Evolutionary conservation across 1,140 invertebrate species (phyloP).

Genomic region (Drosophila lacteicornis): DNA sequence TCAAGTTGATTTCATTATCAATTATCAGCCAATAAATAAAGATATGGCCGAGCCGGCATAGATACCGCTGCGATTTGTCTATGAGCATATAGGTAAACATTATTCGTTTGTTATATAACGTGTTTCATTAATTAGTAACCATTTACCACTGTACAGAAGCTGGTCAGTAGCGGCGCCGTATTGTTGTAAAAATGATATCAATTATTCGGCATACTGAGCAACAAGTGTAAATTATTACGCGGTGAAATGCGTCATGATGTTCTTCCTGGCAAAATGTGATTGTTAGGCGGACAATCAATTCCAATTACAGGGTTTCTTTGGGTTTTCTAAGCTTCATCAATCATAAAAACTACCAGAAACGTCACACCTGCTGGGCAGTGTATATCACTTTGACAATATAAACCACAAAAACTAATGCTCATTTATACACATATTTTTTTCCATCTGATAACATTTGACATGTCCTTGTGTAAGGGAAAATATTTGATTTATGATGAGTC

Average conservation of each 20-base stretch:
- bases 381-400: slow-evolving; percentile 24
- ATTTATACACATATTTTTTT: slow-evolving; percentile 13
- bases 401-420: slow-evolving; percentile 16
- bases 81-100: slow-evolving; percentile 13
- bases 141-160: background rate
- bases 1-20: slow-evolving; percentile 58
- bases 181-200: slow-evolving; percentile 22
- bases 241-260: background rate
- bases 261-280: slow-evolving; percentile 10
- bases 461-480: slow-evolving; percentile 1
- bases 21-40: slow-evolving; percentile 50
- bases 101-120: slow-evolving; percentile 19
- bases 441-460: slow-evolving; percentile 34
- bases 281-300: background rate
- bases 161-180: slow-evolving; percentile 5
- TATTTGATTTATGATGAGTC: slow-evolving; percentile 21
- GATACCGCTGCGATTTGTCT: slow-evolving; percentile 18
- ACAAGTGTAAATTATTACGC: slow-evolving; percentile 3
- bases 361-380: slow-evolving; percentile 8
- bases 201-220: slow-evolving; percentile 4
- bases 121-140: slow-evolving; percentile 20
- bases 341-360: background rate
- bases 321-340: slow-evolving; percentile 3
- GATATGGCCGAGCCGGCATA: slow-evolving; percentile 18
- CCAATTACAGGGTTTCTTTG: slow-evolving; percentile 4